These are phyloP conservation scores for Crocodylus rhombifer DNA, from an alignment of 2,797 vertebrate species.

Conservation along the genomic window DNA sequence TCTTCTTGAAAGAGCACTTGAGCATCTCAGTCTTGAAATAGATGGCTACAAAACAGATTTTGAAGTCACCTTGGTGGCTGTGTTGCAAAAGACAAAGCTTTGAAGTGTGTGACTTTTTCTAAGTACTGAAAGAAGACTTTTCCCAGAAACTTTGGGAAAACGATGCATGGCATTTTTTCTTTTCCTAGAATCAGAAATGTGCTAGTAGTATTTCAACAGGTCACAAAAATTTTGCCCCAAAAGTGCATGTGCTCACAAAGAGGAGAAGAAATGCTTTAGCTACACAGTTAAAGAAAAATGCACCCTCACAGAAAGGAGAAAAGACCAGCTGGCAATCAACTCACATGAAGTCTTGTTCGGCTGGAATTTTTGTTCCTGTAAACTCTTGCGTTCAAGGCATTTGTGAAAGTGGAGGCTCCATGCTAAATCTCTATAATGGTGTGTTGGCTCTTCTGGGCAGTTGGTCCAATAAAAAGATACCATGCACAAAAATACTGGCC, in stretches of 20 bases:
- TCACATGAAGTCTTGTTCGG: neutral
- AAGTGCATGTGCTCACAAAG: neutral
- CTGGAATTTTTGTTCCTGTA: neutral
- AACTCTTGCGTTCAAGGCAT: neutral
- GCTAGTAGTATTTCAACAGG: neutral
- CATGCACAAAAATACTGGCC: too few relatives aligned
- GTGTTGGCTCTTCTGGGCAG: too few relatives aligned
- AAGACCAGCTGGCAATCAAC: neutral
- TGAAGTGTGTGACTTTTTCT: slow-evolving; percentile 20
- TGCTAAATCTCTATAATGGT: neutral
- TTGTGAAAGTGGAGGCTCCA: neutral
- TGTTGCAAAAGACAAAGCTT: slow-evolving; percentile 29
- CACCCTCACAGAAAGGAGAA: neutral
- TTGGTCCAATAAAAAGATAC: too few relatives aligned
- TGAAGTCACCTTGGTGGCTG: slow-evolving; percentile 21
- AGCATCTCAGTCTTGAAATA: slow-evolving; percentile 18
- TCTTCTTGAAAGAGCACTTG: neutral
- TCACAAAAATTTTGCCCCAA: neutral
- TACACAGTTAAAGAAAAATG: neutral
- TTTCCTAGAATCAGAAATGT: slow-evolving; percentile 13
- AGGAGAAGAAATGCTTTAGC: neutral
- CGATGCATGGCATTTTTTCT: slow-evolving; percentile 7
- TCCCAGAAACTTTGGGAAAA: slow-evolving; percentile 24
- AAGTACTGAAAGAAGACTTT: neutral
- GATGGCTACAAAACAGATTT: slow-evolving; percentile 8